A percentile compares a stretch with the other conserved stretches of the same genome.
These are phyloP conservation scores for Butorides virescens DNA, from an alignment of 2,113 vertebrate genomes.

Conservation along the genomic window DNA sequence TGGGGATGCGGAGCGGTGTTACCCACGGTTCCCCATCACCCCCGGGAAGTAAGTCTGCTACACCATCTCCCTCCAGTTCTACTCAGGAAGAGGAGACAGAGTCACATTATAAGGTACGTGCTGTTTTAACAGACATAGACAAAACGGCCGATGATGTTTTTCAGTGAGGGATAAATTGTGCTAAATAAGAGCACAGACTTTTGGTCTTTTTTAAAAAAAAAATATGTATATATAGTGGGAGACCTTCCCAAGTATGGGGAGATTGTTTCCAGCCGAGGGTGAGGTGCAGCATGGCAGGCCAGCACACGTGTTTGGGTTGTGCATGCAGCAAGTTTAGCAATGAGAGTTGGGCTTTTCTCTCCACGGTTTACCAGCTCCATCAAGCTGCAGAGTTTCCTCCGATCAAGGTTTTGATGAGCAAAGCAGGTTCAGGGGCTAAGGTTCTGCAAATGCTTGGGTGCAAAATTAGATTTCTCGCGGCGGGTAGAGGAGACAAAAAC, in stretches of 20 bases:
- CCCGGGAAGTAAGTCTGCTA: slow-evolving; percentile 96
- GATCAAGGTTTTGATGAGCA: background rate
- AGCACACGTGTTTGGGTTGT: background rate
- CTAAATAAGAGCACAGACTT: background rate
- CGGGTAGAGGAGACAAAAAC: background rate
- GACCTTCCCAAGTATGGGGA: background rate
- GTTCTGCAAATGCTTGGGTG: background rate
- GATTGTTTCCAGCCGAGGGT: background rate
- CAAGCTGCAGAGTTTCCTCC: background rate
- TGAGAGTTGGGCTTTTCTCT: background rate
- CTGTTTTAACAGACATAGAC: background rate
- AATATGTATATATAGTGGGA: background rate
- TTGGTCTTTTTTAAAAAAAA: too few species aligned
- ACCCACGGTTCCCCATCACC: slow-evolving; percentile 95
- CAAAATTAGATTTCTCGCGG: background rate
- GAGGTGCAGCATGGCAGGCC: background rate
- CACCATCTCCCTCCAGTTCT: slow-evolving; percentile 97
- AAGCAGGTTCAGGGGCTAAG: background rate
- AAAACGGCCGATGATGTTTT: rapidly evolving
- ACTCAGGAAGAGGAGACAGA: slow-evolving; percentile 98
- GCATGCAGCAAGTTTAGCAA: background rate
- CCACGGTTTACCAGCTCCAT: rapidly evolving
- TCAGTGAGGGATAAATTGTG: background rate
- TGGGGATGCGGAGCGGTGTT: slow-evolving; percentile 83
- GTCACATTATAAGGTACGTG: slow-evolving; percentile 90